phyloP scores from a whole-genome alignment of 2,888 invertebrate genomes.

The Tiliacea aurago region DNA sequence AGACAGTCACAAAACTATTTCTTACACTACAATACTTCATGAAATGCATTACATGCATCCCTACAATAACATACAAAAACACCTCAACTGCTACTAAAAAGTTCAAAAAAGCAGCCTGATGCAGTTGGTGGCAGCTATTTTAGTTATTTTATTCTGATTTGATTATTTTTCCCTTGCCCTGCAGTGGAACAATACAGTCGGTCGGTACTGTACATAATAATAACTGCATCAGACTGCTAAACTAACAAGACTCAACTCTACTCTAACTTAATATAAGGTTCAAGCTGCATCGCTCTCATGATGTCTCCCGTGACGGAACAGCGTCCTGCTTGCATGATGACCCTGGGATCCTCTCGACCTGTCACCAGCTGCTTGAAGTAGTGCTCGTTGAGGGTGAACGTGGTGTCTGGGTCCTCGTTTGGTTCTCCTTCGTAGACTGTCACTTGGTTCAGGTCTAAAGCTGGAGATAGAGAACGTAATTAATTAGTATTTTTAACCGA shows the following conservation, averaged over 20 bases:
- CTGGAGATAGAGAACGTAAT: slow-evolving; percentile 72
- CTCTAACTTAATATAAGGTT: slow-evolving; percentile 82
- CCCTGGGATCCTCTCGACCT: slow-evolving; percentile 83
- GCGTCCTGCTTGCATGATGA: slow-evolving; percentile 86
- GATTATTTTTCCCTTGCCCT: neutral
- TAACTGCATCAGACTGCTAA: neutral
- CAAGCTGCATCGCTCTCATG: slow-evolving; percentile 89
- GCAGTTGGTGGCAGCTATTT: neutral
- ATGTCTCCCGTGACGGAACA: slow-evolving; percentile 89
- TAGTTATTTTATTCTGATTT: neutral
- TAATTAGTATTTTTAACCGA: neutral
- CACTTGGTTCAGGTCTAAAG: slow-evolving; percentile 85
- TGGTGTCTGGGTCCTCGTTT: slow-evolving; percentile 85
- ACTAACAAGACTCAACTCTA: neutral
- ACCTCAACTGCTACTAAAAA: neutral
- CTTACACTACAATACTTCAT: neutral
- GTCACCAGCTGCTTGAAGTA: slow-evolving; percentile 84
- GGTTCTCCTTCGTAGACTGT: slow-evolving; percentile 86
- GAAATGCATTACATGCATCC: neutral
- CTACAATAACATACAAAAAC: neutral
- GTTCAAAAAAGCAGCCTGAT: neutral
- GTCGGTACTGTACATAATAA: neutral
- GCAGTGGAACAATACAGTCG: neutral
- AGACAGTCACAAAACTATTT: neutral
- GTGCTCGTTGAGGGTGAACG: slow-evolving; percentile 86